Conservation (phyloP, 2,113 vertebrate species). For the Dryoscopus gambensis region DNA sequence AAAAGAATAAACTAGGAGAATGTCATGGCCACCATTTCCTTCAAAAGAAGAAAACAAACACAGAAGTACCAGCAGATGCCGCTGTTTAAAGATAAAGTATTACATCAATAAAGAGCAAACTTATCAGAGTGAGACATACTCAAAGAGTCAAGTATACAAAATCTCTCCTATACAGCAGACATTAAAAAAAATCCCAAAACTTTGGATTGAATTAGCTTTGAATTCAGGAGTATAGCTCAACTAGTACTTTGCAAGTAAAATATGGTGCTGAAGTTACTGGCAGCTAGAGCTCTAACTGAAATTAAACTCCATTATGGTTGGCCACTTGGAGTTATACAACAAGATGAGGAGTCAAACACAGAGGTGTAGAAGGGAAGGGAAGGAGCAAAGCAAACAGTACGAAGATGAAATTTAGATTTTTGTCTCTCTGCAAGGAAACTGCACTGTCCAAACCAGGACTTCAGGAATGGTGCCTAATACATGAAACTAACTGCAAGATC, state of each 20-base stretch:
- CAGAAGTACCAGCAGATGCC: background rate
- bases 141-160: background rate
- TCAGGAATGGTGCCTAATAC: background rate
- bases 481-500: background rate
- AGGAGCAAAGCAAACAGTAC: background rate
- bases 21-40: background rate
- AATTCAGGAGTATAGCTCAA: background rate
- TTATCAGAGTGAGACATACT: background rate
- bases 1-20: background rate
- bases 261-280: background rate
- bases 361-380: background rate
- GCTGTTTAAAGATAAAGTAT: background rate
- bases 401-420: background rate
- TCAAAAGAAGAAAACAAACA: background rate
- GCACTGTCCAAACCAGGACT: background rate
- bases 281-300: background rate
- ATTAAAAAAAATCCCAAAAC: background rate
- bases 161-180: background rate
- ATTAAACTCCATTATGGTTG: background rate
- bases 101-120: background rate
- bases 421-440: background rate
- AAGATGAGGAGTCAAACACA: background rate
- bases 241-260: background rate
- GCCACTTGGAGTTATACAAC: background rate
- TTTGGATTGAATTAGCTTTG: background rate